Conservation (phyloP, 2,888 invertebrate genomes). For the Kuschelorhynchus macadamiae region DNA sequence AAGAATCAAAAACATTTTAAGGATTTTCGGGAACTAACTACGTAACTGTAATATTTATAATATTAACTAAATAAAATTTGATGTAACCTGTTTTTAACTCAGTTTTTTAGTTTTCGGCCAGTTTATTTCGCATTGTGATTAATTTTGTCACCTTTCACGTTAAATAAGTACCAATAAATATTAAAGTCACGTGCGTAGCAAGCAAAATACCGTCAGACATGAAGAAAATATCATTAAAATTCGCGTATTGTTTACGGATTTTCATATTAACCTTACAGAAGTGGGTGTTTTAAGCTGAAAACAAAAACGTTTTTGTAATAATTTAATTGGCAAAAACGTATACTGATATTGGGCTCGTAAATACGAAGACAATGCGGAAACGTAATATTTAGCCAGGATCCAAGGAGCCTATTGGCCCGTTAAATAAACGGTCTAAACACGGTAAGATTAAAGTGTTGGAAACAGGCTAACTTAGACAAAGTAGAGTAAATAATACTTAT, state of each 20-base stretch:
- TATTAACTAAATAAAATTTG: too few relatives aligned
- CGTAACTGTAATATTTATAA: too few relatives aligned
- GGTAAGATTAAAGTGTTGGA: too few relatives aligned
- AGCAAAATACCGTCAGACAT: conserved; percentile 20
- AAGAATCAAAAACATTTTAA: too few relatives aligned
- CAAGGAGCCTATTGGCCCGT: neutral
- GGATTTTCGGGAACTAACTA: too few relatives aligned
- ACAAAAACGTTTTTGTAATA: conserved; percentile 17
- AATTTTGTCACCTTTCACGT: neutral
- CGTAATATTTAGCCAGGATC: conserved; percentile 2
- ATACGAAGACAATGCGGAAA: conserved; percentile 20
- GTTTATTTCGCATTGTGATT: conserved; percentile 14
- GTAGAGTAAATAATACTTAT: too few relatives aligned
- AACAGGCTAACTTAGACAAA: too few relatives aligned
- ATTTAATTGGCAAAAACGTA: conserved; percentile 1
- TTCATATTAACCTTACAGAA: conserved; percentile 15
- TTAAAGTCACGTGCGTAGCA: conserved; percentile 16
- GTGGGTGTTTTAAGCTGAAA: conserved; percentile 24
- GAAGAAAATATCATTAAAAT: conserved; percentile 13
- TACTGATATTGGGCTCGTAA: conserved; percentile 1
- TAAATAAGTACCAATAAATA: conserved; percentile 4
- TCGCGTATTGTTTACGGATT: conserved; percentile 22
- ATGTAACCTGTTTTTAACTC: conserved; percentile 10
- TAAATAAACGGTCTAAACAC: too few relatives aligned
- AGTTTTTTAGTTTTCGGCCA: conserved; percentile 4